phyloP scores from a whole-genome alignment of 2,113 vertebrate species.

The Petaurus breviceps region DNA sequence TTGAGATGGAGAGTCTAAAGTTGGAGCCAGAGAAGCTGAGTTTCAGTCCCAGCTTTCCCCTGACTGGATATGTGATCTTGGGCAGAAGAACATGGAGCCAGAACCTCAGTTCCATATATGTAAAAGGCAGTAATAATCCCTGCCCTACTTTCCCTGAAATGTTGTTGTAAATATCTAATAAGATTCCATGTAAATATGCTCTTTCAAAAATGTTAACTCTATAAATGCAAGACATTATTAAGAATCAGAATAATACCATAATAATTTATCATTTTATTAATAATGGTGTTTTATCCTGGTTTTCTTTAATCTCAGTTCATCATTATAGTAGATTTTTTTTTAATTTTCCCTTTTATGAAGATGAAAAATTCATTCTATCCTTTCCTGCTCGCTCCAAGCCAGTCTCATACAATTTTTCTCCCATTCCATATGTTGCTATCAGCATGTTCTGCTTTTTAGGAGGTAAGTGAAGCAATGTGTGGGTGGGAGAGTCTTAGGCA shows the following conservation, averaged over 20 bases:
- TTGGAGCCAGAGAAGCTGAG: background rate
- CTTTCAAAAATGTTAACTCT: background rate
- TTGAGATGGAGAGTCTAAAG: background rate
- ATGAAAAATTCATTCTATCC: conserved; percentile 18
- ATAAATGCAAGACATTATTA: background rate
- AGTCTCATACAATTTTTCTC: conserved; percentile 17
- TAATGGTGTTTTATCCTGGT: background rate
- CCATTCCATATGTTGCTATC: conserved; percentile 39
- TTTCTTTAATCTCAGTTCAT: background rate
- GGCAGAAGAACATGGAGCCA: background rate
- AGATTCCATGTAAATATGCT: background rate
- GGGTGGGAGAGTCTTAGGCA: conserved; percentile 17
- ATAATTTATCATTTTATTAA: background rate
- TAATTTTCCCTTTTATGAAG: background rate
- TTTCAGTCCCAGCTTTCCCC: background rate
- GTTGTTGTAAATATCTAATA: background rate
- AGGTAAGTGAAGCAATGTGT: conserved; percentile 41
- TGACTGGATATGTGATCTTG: background rate
- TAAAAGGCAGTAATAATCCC: background rate
- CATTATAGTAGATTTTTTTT: background rate
- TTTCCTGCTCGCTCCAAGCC: background rate
- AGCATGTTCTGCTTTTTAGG: conserved; percentile 7
- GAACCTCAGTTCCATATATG: background rate
- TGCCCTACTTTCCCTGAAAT: background rate
- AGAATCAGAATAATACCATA: background rate